Percentiles rank a stretch among this genome's conserved stretches.
Evolutionary conservation across 2,113 vertebrate genomes (phyloP).

Genomic region (Ageneiosus marmoratus): DNA sequence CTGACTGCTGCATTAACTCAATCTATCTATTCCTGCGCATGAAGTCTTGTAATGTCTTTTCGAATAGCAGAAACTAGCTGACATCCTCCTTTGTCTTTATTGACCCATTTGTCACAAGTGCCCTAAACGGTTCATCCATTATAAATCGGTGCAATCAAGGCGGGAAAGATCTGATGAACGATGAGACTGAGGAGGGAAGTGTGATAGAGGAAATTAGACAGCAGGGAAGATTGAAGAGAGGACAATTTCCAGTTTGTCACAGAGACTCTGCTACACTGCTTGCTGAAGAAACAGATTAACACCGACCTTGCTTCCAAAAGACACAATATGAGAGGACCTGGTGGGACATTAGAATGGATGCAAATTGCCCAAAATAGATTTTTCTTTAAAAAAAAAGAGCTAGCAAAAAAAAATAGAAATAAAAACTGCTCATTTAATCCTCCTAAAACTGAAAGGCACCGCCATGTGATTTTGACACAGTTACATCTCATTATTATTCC

Average conservation of each 20-base stretch:
- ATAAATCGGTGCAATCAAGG: conserved; percentile 1
- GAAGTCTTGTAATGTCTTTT: background rate
- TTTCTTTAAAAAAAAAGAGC: background rate
- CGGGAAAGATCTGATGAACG: background rate
- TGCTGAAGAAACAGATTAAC: conserved; percentile 28
- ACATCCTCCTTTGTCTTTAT: conserved; percentile 27
- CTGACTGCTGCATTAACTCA: background rate
- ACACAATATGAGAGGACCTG: conserved; percentile 10
- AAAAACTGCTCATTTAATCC: background rate
- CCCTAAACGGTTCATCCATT: conserved; percentile 15
- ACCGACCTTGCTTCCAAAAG: conserved; percentile 4
- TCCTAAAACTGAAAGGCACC: background rate
- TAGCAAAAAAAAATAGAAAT: background rate
- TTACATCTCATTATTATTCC: background rate
- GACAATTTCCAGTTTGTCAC: conserved; percentile 34
- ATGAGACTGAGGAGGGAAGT: conserved; percentile 1
- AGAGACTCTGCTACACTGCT: background rate
- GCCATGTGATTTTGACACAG: background rate
- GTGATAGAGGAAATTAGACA: conserved; percentile 8
- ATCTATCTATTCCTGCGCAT: background rate
- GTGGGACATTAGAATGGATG: background rate
- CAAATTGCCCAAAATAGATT: background rate
- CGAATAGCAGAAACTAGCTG: background rate
- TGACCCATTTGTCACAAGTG: background rate
- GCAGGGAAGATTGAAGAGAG: background rate